phyloP scores from a whole-genome alignment of 1,140 invertebrate species.

The Trachymyrmex septentrionalis region DNA sequence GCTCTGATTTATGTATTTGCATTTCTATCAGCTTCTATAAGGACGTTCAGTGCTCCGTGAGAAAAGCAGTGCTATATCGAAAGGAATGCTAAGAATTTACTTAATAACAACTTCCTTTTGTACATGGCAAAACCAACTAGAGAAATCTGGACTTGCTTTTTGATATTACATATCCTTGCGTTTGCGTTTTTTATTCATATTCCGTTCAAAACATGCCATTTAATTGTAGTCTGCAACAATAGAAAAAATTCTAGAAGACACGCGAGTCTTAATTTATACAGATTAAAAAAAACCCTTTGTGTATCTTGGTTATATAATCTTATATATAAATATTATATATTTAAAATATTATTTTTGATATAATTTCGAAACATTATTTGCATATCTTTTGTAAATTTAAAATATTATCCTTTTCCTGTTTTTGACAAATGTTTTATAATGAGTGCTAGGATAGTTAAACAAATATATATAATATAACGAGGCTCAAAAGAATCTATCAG shows the following conservation, averaged over 20 bases:
- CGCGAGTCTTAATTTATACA: neutral
- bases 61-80: constrained; percentile 64
- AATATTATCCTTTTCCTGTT: neutral
- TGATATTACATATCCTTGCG: constrained; percentile 9
- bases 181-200: constrained; percentile 17
- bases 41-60: constrained; percentile 70
- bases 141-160: constrained; percentile 36
- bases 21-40: constrained; percentile 49
- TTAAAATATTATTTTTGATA: neutral
- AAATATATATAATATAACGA: too few species aligned
- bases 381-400: neutral
- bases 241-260: neutral
- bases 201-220: neutral
- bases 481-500: too few species aligned
- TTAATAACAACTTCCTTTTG: constrained; percentile 66
- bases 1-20: constrained; percentile 36
- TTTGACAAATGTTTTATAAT: neutral
- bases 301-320: neutral
- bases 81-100: constrained; percentile 67
- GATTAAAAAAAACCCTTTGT: neutral
- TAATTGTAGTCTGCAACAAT: neutral
- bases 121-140: neutral
- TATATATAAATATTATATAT: too few species aligned
- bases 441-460: neutral
- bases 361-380: constrained; percentile 5